Evolutionary conservation across 2,113 vertebrate genomes (phyloP).

Genomic region (Aptenodytes patagonicus): DNA sequence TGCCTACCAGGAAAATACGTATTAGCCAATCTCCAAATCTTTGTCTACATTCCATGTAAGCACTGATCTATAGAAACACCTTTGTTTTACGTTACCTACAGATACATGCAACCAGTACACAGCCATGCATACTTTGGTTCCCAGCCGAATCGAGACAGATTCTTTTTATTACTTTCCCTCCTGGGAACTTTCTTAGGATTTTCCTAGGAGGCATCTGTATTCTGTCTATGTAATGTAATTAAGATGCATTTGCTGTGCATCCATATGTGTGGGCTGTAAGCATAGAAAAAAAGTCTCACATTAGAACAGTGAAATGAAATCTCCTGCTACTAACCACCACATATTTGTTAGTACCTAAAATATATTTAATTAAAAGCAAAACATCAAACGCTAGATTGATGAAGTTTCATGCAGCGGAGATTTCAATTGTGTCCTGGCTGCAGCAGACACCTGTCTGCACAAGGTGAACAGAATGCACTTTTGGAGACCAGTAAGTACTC

Average conservation of each 20-base stretch:
- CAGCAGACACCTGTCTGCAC: background rate
- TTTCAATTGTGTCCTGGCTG: background rate
- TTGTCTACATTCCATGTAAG: background rate
- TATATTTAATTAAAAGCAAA: background rate
- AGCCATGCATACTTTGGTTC: accelerated
- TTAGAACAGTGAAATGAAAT: background rate
- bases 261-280: background rate
- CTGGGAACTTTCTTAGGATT: background rate
- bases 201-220: background rate
- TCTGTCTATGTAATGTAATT: background rate
- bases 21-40: background rate
- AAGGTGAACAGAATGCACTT: accelerated
- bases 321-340: background rate
- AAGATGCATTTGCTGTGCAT: background rate
- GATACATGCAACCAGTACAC: background rate
- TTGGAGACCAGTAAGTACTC: background rate
- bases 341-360: background rate
- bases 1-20: background rate
- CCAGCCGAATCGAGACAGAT: background rate
- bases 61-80: background rate
- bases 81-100: background rate
- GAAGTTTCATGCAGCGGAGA: background rate
- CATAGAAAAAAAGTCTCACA: background rate
- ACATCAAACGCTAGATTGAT: background rate
- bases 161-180: background rate